A percentile compares a stretch with the other conserved stretches of the same genome.
These are phyloP conservation scores for Teleogryllus oceanicus DNA, from an alignment of 2,888 invertebrate species.

Conservation along the genomic window DNA sequence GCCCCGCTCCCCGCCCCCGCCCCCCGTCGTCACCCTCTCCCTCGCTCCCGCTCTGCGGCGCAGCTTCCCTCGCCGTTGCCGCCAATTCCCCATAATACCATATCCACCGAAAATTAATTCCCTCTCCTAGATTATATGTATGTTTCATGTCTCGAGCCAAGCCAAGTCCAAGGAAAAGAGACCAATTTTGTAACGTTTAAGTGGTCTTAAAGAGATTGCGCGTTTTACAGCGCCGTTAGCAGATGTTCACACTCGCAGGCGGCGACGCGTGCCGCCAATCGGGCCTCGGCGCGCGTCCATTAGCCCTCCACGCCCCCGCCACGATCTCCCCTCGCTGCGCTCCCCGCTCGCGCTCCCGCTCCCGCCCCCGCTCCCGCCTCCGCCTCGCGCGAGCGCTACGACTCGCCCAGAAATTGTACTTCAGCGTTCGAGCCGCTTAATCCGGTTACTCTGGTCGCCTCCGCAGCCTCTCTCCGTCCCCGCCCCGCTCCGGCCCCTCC, in stretches of 20 bases:
- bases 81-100: constrained; percentile 36
- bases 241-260: constrained; percentile 36
- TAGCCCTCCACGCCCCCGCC: constrained; percentile 26
- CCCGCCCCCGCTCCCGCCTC: not conserved
- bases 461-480: not conserved
- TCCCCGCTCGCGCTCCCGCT: not conserved
- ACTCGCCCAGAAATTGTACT: constrained; percentile 1
- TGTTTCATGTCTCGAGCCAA: constrained; percentile 35
- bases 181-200: constrained; percentile 37
- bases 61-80: constrained; percentile 24
- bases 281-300: constrained; percentile 32
- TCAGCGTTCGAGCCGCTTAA: constrained; percentile 1
- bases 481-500: too few relatives aligned
- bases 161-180: constrained; percentile 35
- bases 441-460: not conserved
- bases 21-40: not conserved
- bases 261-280: constrained; percentile 19
- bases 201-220: constrained; percentile 39
- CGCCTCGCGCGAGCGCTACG: not conserved
- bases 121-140: constrained; percentile 34
- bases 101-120: constrained; percentile 38
- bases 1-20: not conserved
- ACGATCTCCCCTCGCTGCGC: not conserved
- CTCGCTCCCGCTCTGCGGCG: not conserved
- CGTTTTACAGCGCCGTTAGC: constrained; percentile 38